Conservation (phyloP, 2,888 invertebrate genomes). For the Lithosia quadra region DNA sequence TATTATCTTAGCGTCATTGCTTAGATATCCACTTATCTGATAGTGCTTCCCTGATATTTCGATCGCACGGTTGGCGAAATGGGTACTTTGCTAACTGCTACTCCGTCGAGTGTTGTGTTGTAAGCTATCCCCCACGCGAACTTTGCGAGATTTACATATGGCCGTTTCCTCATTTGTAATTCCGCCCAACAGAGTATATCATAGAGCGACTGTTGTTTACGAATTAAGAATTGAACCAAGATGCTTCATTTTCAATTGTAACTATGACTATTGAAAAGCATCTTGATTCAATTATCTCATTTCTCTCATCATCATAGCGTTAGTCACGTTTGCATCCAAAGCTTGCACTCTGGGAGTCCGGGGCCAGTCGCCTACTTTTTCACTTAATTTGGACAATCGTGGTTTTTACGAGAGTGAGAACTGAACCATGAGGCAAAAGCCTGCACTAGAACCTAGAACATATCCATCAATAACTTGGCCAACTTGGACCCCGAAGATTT, state of each 20-base stretch:
- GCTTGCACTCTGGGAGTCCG: background rate
- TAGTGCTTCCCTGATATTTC: slow-evolving; percentile 3
- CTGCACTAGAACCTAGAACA: too few species aligned
- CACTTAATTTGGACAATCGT: background rate
- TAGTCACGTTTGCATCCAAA: background rate
- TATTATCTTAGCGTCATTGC: slow-evolving; percentile 6
- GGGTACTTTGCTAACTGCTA: background rate
- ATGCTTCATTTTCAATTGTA: background rate
- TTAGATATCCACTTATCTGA: slow-evolving; percentile 11
- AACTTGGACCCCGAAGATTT: too few species aligned
- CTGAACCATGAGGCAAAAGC: too few species aligned
- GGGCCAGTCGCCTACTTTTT: background rate
- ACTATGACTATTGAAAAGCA: too few species aligned
- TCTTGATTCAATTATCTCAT: too few species aligned
- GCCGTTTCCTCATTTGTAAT: background rate
- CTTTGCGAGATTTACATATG: background rate
- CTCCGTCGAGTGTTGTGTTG: background rate
- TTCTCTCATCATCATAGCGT: too few species aligned
- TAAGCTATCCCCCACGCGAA: too few species aligned
- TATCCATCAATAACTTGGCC: too few species aligned
- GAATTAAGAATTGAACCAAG: background rate
- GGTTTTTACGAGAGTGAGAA: background rate
- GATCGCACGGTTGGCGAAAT: background rate
- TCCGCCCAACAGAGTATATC: background rate
- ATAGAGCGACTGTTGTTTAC: background rate